Evolutionary conservation across 1,140 invertebrate species (phyloP).

Genomic region (Solenopsis fugax): DNA sequence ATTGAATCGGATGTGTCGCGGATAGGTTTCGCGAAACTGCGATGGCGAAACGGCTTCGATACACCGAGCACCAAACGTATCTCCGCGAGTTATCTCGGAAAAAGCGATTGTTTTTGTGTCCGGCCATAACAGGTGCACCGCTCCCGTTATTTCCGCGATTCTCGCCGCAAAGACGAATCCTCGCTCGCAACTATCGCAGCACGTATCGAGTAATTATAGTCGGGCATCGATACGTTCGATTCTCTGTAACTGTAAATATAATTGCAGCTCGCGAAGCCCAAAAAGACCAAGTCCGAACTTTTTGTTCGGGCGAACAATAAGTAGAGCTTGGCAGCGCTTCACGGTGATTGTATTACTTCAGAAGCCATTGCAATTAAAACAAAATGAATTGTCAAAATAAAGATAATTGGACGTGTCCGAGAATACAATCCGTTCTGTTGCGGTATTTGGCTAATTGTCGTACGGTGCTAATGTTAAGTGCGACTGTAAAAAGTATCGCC

Average conservation of each 20-base stretch:
- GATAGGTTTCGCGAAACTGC: conserved; percentile 37
- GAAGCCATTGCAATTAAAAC: conserved; percentile 4
- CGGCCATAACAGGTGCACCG: conserved; percentile 62
- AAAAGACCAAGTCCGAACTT: conserved; percentile 14
- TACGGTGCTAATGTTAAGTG: background rate
- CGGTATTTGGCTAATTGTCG: background rate
- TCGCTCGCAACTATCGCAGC: conserved; percentile 19
- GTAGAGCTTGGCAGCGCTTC: conserved; percentile 25
- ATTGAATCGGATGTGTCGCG: conserved; percentile 53
- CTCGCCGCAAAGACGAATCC: conserved; percentile 26
- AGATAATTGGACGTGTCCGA: background rate
- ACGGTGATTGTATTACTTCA: background rate
- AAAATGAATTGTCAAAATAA: conserved; percentile 33
- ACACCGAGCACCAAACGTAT: conserved; percentile 40
- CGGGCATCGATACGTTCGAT: conserved; percentile 32
- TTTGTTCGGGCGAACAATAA: conserved; percentile 13
- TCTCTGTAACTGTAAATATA: background rate
- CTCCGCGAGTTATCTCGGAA: conserved; percentile 60
- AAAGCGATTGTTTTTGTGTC: conserved; percentile 64
- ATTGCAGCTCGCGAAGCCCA: background rate
- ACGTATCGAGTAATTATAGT: conserved; percentile 16
- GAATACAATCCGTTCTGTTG: background rate
- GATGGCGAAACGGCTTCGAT: conserved; percentile 37
- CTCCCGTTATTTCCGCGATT: conserved; percentile 52
- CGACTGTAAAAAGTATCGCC: conserved; percentile 42